Evolutionary conservation across 2,113 vertebrate genomes (phyloP), one percentile per base, ranked within the genome.

Genomic region (Myiopsitta monachus): DNA sequence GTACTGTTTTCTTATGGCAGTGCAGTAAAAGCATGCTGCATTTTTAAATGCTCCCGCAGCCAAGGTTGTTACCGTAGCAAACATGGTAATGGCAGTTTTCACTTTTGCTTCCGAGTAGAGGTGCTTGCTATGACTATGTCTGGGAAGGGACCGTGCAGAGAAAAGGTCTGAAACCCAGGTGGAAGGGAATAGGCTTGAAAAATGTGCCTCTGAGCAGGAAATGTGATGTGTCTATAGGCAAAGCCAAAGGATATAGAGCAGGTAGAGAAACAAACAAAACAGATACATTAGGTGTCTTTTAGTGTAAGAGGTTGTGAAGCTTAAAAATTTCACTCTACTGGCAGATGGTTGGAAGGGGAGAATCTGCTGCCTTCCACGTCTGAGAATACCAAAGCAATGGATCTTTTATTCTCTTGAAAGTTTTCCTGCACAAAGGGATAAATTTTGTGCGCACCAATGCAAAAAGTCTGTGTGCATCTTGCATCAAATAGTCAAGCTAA

Each of bases 401-500:
- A 77, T 85, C 14, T 69, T 88, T 63, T 57, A 49, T 88, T 52
- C 36, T 67, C 49, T 73, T 95, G 28, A 75, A 95, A 93, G 76
- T 81, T 93, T 89, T 95, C 72, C n/a, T 73, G 22, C 61, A 86
- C 19, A 74, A 96, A 93, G 19, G 44, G 43, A 73, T 69, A 81
- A 0, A 8, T 91, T 95, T 96, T 87, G 82, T 85, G 54, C 59
- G 78, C 51, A 84, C 26, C 59, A 83, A 47, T 66, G 31, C 31
- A 95, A 95, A 95, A 95, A 75, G 63, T 73, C n/a, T 83, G 18
- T 63, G 33, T 88, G 59, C 22, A 19, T 89, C 85, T 70, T 85
- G 88, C 62, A 81, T 74, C 66, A 92, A 79, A 86, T 22, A 87
- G 49, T 89, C 79, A 59, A 89, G 55, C 21, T 85, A 92, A 96